Conservation (phyloP, 2,113 vertebrate genomes). For the Eublepharis macularius region DNA sequence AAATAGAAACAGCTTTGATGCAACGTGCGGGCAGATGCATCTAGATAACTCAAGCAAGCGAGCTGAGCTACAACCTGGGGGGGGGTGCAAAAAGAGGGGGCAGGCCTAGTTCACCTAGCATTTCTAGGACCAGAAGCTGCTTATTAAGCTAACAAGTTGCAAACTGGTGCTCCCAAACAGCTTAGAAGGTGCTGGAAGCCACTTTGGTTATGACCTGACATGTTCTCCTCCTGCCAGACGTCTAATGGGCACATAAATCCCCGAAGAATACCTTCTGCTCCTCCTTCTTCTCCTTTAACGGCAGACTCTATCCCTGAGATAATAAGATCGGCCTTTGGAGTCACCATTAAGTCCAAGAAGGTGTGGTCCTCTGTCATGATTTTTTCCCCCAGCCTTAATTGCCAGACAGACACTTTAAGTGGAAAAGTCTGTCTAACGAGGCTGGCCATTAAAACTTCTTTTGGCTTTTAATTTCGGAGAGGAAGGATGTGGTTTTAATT, state of each 20-base stretch:
- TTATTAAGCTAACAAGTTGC: neutral
- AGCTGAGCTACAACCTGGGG: neutral
- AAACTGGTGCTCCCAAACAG: slow-evolving; percentile 51
- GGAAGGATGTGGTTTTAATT: slow-evolving; percentile 78
- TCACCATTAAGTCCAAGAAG: slow-evolving; percentile 82
- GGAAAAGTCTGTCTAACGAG: slow-evolving; percentile 81
- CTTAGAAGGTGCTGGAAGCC: slow-evolving; percentile 62
- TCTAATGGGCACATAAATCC: slow-evolving; percentile 83
- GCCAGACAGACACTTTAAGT: slow-evolving; percentile 81
- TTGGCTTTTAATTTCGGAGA: slow-evolving; percentile 73
- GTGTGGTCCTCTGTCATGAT: slow-evolving; percentile 82
- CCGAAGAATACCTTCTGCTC: slow-evolving; percentile 81
- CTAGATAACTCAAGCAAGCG: neutral
- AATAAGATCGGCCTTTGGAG: slow-evolving; percentile 82
- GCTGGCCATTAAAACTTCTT: slow-evolving; percentile 81
- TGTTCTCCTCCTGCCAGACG: slow-evolving; percentile 76
- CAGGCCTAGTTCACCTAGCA: neutral
- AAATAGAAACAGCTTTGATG: neutral
- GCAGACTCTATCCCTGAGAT: slow-evolving; percentile 77
- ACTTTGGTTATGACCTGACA: slow-evolving; percentile 76
- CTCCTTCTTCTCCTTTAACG: slow-evolving; percentile 48
- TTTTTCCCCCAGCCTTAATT: slow-evolving; percentile 76
- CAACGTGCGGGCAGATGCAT: neutral
- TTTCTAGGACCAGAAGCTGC: neutral
- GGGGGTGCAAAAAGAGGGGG: no score